Evolutionary conservation across 2,888 invertebrate genomes (phyloP).

Genomic region (Drosophila pegasa): DNA sequence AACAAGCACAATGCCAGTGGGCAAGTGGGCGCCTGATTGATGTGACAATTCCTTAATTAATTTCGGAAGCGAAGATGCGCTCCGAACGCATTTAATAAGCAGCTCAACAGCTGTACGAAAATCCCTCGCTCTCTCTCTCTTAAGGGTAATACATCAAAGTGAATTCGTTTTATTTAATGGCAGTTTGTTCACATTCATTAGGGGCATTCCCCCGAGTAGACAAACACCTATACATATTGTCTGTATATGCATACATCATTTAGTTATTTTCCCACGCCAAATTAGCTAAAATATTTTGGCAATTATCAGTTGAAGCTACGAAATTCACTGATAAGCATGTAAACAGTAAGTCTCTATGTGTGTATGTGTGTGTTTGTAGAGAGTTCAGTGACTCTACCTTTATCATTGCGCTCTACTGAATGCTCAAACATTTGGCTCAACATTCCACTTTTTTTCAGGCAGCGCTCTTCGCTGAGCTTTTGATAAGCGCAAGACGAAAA

Average conservation of each 20-base stretch:
- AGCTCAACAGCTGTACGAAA: conserved; percentile 36
- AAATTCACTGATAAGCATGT: conserved; percentile 53
- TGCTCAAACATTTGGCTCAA: conserved; percentile 64
- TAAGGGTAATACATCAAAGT: conserved; percentile 67
- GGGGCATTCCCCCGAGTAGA: conserved; percentile 19
- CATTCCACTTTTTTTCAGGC: conserved; percentile 30
- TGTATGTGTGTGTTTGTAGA: conserved; percentile 1
- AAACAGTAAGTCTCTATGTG: conserved; percentile 11
- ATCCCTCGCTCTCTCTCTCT: not conserved
- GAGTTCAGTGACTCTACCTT: conserved; percentile 53
- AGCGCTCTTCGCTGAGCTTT: conserved; percentile 19
- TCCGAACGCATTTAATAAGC: conserved; percentile 63
- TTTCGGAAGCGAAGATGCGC: conserved; percentile 50
- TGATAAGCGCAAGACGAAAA: conserved; percentile 38
- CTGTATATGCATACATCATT: not conserved
- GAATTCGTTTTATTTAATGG: conserved; percentile 39
- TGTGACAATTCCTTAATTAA: conserved; percentile 81
- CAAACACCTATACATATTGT: not conserved
- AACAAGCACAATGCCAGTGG: conserved; percentile 26
- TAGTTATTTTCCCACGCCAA: conserved; percentile 57
- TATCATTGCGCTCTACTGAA: conserved; percentile 51
- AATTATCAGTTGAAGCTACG: conserved; percentile 49
- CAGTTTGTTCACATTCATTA: conserved; percentile 69
- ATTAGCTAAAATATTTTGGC: conserved; percentile 39
- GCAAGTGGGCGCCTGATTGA: conserved; percentile 80